Evolutionary conservation across 1,140 invertebrate genomes (phyloP), one percentile per base, ranked within the genome.

Genomic region (Teleogryllus occipitalis): DNA sequence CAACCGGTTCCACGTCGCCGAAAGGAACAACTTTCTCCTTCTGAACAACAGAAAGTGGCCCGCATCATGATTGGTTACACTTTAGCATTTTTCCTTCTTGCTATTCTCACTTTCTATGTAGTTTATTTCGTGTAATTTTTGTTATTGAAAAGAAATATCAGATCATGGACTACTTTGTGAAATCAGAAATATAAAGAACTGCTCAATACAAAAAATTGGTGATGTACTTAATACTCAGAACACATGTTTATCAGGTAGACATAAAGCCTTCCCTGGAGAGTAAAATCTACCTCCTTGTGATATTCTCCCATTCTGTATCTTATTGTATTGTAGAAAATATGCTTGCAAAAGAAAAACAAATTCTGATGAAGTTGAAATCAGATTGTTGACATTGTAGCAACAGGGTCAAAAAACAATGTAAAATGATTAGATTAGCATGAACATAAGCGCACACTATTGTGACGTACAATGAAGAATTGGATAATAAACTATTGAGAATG

Each of bases 71-170:
- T 88, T 76, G 85, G 85, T 15, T 89, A 90, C 80, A 86, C 85
- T 7, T 83, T 88, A 48, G 86, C 87, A 12, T 89, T 89, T 81
- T 86, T 89, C 81, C 82, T 88, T 72, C 81, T 89, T 80, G 83
- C 86, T 15, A 86, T 87, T 76, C 84, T 88, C 78, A 88, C 88
- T 15, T 88, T 89, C 86, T 89, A 89, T 82, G 84, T 88, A 82
- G 86, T 89, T 77, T 89, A 88, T 82, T 88, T 88, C 82, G 83
- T 84, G 46, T 87, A 83, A 82, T 81, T 74, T n/a, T 72, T 47
- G 48, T 76, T 27, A 39, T 76, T 27, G 47, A 14, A 6, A 27
- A 46, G 27, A 7, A 76, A 8, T 76, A 47, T 76, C 39, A 76
- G 75, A 39, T 39, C 27, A 39, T 2, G 27, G 5, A 39, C 27